These are phyloP conservation scores for Phoebastria nigripes DNA, from an alignment of 2,797 vertebrate genomes.

Conservation along the genomic window DNA sequence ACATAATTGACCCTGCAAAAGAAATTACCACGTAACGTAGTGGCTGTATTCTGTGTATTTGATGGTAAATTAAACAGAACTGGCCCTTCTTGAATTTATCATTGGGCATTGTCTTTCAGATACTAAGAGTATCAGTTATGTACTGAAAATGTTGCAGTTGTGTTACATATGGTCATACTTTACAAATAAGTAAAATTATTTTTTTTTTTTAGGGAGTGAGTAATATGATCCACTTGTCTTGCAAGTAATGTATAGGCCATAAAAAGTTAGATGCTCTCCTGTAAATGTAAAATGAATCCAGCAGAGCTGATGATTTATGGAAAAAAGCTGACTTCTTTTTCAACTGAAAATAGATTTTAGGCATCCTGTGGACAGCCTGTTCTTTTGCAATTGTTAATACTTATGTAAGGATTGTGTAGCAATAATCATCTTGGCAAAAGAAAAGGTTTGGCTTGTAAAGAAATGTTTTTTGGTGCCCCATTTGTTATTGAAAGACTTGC, in stretches of 20 bases:
- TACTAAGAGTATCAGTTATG: background rate
- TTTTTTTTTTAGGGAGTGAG: background rate
- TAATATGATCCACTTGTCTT: background rate
- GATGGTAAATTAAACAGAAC: background rate
- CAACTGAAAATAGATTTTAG: background rate
- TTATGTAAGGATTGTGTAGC: background rate
- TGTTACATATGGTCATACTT: background rate
- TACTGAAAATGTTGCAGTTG: background rate
- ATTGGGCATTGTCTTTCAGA: background rate
- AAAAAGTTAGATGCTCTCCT: background rate
- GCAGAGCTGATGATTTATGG: background rate
- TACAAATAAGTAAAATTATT: background rate
- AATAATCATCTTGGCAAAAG: background rate
- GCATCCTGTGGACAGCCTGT: background rate
- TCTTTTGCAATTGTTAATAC: background rate
- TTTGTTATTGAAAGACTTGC: background rate
- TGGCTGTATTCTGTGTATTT: background rate
- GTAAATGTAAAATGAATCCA: background rate
- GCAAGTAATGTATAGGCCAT: background rate
- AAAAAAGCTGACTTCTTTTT: background rate
- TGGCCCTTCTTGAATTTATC: background rate
- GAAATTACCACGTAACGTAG: background rate
- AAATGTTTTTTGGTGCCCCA: background rate
- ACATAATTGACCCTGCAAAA: background rate
- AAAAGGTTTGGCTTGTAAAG: background rate